Base-by-base conservation (phyloP, 2,797 vertebrate genomes). In the Melanotaenia parkinsoni region DNA sequence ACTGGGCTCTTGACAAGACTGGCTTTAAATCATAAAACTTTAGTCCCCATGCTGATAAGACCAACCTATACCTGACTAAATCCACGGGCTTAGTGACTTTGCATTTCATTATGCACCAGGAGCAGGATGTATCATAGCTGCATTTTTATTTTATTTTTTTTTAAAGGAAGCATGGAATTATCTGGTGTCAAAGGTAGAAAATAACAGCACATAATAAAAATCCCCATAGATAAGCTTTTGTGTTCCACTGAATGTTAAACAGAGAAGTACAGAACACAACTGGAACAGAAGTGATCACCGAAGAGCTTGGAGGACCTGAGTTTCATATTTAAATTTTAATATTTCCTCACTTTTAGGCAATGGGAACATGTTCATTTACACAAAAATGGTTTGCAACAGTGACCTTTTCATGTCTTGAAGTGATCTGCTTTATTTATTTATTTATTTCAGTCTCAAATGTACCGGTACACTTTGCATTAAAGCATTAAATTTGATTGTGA, bases 61-160 rank as follows among this genome's bases (percentile, higher is more conserved):
- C 79, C 70, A 50, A 76, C 26, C 74, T 72, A 76, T 86, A 91
- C 86, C 86, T 87, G 86, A 82, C 67, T 86, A 86, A 90, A 86
- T 82, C 85, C 76, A 24, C 72, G 32, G 62, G 75, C 58, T 88
- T 87, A 87, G 26, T 62, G 79, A 24, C 67, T 74, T 81, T 54
- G 33, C 68, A 65, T 88, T 88, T 85, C 77, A 86, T 20, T 84
- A 74, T 58, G 26, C 50, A 64, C 58, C 20, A 20, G 58, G 60
- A 72, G 35, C 58, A 47, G 60, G 56, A 50, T 61, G 62, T 43
- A 65, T 32, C 54, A 10, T 65, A 8, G 67, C 32, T 63, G 50
- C 54, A 28, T 65, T 11, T 18, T 24, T 43, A 58, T 88, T 85
- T 77, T 38, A 7, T 5, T 45, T 5, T 18, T 20, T 18, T 18